phyloP scores from a whole-genome alignment of 2,888 invertebrate species.

The Caenorhabditis sp. region DNA sequence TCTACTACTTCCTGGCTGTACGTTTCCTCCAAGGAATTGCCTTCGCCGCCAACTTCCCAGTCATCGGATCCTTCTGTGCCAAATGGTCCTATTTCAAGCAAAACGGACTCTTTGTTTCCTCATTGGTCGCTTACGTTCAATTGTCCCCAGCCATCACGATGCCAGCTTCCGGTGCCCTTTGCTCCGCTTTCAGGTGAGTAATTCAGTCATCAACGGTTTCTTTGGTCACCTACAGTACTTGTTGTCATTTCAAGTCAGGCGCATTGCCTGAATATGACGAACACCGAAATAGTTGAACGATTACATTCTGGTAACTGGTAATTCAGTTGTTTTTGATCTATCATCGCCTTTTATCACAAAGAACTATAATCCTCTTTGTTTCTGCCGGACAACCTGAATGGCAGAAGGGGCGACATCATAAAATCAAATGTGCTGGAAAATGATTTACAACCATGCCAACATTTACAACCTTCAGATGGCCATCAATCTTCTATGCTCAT shows the following conservation, averaged over 20 bases:
- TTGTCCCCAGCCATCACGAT: slow-evolving; percentile 80
- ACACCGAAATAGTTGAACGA: slow-evolving; percentile 24
- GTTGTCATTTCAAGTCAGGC: slow-evolving; percentile 29
- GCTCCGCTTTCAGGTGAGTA: slow-evolving; percentile 67
- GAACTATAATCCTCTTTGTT: slow-evolving; percentile 38
- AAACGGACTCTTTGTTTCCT: slow-evolving; percentile 82
- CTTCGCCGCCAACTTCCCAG: slow-evolving; percentile 82
- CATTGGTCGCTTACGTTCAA: slow-evolving; percentile 82
- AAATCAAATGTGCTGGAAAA: slow-evolving; percentile 38
- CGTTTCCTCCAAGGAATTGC: slow-evolving; percentile 81
- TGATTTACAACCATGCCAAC: slow-evolving; percentile 7
- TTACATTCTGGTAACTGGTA: slow-evolving; percentile 22
- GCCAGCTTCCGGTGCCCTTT: slow-evolving; percentile 77
- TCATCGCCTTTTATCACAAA: slow-evolving; percentile 32
- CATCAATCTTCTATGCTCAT: slow-evolving; percentile 81
- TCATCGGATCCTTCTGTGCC: slow-evolving; percentile 81
- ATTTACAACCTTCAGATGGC: slow-evolving; percentile 72
- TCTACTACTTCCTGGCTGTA: slow-evolving; percentile 76
- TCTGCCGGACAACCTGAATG: slow-evolving; percentile 1
- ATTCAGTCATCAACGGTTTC: not conserved
- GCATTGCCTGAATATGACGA: slow-evolving; percentile 1
- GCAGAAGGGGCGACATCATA: not conserved
- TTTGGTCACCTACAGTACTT: slow-evolving; percentile 10
- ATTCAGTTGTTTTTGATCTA: slow-evolving; percentile 35
- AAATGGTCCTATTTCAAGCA: slow-evolving; percentile 83